Base-by-base conservation (phyloP, 2,888 invertebrate genomes). In the Orchesella flavescens region DNA sequence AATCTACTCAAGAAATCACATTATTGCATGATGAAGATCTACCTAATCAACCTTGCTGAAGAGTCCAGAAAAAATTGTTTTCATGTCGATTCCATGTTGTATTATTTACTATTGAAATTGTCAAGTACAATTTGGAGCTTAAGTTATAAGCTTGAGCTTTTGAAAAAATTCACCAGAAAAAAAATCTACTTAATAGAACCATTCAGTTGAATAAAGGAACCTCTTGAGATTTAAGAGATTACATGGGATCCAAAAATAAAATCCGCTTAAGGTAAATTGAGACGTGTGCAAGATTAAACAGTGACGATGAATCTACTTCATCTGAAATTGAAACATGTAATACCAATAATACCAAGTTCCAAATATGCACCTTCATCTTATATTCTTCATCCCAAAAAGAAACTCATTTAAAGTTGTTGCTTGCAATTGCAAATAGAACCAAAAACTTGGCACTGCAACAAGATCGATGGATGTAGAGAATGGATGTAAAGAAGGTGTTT, bases 261-360 rank as follows among this genome's bases (percentile, higher is more conserved):
- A 80, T 80, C 73, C 80, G 63, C 80, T 80, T 79, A 79, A 79
- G 63, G 80, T 74, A 80, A 80, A 80, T 44, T 57, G 80, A 80
- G 74, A 80, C 66, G 10, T 71, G 55, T 71, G 74, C 73, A 74
- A 80, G 80, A 80, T 80, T 80, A 80, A 65, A 59, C 74, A 66
- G 73, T 66, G n/a, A n/a, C n/a, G 73, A 73, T 74, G 77, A 43
- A 77, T 61, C 44, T 15, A 49, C 12, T 7, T 9, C 3, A 49
- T 49, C 43, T 23, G 61, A 9, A 43, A 73, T 65, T 71, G 77
- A 68, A 69, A 69, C 68, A 68, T 15, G n/a, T 44, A 72, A 79
- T 12, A 44, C 44, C 49, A 65, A 34, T 61, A 53, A 53, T 17
- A 17, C 3, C 3, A 34, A 4, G 34, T 34, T 34, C 34, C 34